phyloP scores from a whole-genome alignment of 2,888 invertebrate species.

The Leptothorax acervorum region DNA sequence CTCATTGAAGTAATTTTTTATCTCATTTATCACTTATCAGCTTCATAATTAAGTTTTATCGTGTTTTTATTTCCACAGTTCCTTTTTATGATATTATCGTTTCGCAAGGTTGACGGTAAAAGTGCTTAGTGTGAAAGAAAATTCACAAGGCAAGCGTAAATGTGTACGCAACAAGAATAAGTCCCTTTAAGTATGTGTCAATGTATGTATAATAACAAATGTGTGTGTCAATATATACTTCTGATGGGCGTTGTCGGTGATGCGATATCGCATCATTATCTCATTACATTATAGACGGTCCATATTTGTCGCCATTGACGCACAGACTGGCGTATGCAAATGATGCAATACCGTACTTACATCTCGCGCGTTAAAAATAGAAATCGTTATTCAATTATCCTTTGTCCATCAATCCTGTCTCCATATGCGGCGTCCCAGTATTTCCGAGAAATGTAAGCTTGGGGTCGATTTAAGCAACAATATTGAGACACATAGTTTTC shows the following conservation, averaged over 20 bases:
- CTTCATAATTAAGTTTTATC: not conserved
- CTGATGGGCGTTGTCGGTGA: conserved; percentile 50
- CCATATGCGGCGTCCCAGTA: not conserved
- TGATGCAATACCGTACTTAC: conserved; percentile 24
- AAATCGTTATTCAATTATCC: conserved; percentile 24
- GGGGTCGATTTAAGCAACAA: not conserved
- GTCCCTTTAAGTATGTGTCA: not conserved
- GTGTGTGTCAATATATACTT: conserved; percentile 26
- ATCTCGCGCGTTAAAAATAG: conserved; percentile 3
- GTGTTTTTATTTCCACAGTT: not conserved
- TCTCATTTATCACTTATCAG: not conserved
- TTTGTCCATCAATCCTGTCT: not conserved
- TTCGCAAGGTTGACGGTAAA: not conserved
- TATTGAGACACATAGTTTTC: not conserved
- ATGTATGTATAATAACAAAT: conserved; percentile 36
- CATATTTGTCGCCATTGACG: conserved; percentile 48
- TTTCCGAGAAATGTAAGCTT: not conserved
- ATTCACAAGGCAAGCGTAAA: conserved; percentile 1
- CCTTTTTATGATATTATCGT: conserved; percentile 7
- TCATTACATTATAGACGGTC: conserved; percentile 41
- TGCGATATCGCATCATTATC: conserved; percentile 43
- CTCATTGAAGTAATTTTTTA: not conserved
- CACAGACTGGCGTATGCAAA: conserved; percentile 16
- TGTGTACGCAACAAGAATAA: not conserved
- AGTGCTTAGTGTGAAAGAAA: not conserved